phyloP scores from a whole-genome alignment of 2,797 vertebrate species.

The Phoeniculus purpureus region DNA sequence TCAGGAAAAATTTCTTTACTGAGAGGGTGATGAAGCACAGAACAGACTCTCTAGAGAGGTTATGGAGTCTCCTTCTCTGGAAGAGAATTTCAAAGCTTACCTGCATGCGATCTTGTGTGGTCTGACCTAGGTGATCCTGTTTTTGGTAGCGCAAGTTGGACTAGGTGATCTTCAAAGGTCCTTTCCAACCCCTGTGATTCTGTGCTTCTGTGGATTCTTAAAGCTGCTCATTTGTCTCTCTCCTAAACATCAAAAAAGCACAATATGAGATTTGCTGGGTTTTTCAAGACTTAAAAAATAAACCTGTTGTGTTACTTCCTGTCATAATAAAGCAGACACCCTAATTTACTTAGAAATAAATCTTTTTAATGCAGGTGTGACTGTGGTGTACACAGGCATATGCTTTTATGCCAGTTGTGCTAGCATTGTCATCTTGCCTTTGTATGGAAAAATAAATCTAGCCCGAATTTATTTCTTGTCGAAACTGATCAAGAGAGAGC shows the following conservation, averaged over 20 bases:
- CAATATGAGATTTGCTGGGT: background rate
- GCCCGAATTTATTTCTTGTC: background rate
- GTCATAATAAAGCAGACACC: background rate
- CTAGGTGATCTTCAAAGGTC: no score
- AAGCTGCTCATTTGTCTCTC: background rate
- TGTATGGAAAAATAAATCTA: background rate
- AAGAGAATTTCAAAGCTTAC: no score
- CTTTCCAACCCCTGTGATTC: no score
- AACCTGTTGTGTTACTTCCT: background rate
- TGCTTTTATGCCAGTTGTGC: background rate
- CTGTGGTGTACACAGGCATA: rapidly evolving
- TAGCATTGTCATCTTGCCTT: background rate
- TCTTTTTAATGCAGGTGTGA: background rate
- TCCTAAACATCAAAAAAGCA: background rate
- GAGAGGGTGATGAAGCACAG: no score
- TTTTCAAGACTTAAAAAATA: background rate
- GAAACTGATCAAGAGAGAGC: background rate
- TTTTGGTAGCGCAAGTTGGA: no score
- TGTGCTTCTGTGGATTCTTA: background rate
- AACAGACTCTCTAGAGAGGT: no score
- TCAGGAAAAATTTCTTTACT: no score
- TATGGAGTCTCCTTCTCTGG: no score
- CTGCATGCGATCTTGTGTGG: no score
- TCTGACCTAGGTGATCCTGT: no score
- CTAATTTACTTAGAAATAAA: background rate